Evolutionary conservation across 2,113 vertebrate genomes (phyloP).

Genomic region (Platysteira castanea): DNA sequence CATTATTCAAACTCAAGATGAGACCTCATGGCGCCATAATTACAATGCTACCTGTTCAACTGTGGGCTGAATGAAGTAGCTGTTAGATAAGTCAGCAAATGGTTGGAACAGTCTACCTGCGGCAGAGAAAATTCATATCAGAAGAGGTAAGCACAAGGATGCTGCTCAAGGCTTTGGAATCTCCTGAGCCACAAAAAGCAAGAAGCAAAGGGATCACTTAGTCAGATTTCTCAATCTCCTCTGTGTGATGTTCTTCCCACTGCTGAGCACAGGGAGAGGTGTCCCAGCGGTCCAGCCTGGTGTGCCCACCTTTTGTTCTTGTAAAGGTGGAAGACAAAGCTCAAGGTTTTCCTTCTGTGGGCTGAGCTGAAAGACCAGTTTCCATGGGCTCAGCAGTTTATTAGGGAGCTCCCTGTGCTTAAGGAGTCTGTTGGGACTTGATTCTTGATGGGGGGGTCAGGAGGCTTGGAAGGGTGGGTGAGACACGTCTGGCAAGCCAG

Average conservation of each 20-base stretch:
- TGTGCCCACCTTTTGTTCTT: not conserved
- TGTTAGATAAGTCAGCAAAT: not conserved
- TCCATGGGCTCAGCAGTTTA: not conserved
- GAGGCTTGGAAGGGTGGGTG: not conserved
- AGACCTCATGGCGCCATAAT: not conserved
- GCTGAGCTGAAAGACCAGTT: not conserved
- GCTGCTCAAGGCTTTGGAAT: not conserved
- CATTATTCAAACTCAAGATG: not conserved
- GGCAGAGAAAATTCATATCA: not conserved
- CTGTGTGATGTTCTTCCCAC: not conserved
- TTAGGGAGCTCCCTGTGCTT: not conserved
- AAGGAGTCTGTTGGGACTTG: not conserved
- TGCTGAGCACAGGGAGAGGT: not conserved
- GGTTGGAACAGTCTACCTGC: not conserved
- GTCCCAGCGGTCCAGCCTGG: not conserved
- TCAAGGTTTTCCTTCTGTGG: not conserved
- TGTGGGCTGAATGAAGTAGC: not conserved
- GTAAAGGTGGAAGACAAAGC: not conserved
- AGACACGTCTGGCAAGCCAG: not conserved
- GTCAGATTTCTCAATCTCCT: not conserved
- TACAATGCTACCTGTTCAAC: not conserved
- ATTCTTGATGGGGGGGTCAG: not conserved
- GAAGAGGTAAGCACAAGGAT: not conserved
- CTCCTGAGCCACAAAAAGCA: not conserved
- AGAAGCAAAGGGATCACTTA: not conserved